These are phyloP conservation scores for Tachuris rubrigastra DNA, from an alignment of 2,113 vertebrate genomes.

Conservation along the genomic window DNA sequence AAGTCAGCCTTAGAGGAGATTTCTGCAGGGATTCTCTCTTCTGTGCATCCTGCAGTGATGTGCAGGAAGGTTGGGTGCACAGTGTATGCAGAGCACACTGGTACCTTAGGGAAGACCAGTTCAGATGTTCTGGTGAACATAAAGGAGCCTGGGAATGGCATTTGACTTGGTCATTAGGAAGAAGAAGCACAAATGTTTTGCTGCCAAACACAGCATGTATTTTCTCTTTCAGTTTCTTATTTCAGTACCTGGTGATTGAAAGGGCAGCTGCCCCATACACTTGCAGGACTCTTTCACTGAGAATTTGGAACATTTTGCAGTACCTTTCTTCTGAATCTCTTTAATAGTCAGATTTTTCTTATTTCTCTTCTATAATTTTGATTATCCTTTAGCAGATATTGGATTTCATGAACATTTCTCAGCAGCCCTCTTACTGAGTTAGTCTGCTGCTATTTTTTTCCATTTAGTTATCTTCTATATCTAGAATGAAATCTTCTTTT, in stretches of 20 bases:
- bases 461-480: not conserved
- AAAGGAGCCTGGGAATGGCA: not conserved
- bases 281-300: not conserved
- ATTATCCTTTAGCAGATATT: not conserved
- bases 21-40: not conserved
- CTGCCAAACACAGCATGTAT: not conserved
- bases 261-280: not conserved
- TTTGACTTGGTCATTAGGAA: not conserved
- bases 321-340: not conserved
- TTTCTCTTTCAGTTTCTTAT: not conserved
- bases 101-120: not conserved
- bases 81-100: not conserved
- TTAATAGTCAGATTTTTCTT: not conserved
- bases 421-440: not conserved
- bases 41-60: not conserved
- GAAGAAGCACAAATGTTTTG: not conserved
- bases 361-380: not conserved
- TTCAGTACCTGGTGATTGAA: not conserved
- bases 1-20: not conserved
- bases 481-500: not conserved
- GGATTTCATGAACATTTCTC: not conserved
- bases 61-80: not conserved
- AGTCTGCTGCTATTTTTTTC: not conserved
- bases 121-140: not conserved
- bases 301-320: not conserved